These are phyloP conservation scores for Anarhynchus alexandrinus DNA, from an alignment of 2,113 vertebrate species.

Conservation along the genomic window DNA sequence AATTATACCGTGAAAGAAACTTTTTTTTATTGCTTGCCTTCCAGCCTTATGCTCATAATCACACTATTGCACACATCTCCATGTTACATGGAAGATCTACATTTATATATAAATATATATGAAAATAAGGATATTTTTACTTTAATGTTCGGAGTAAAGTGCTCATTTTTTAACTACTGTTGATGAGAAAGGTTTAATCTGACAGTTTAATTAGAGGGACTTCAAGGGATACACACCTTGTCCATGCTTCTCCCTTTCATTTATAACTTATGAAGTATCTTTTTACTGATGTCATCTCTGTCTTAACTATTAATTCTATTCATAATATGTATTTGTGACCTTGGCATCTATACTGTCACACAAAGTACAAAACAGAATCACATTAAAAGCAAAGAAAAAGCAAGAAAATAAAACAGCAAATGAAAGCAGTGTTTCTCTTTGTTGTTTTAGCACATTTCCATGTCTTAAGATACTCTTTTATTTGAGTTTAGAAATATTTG, in stretches of 20 bases:
- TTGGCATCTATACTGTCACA: constrained; percentile 74
- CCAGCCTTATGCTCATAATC: constrained; percentile 22
- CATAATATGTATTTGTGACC: constrained; percentile 72
- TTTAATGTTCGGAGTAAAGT: constrained; percentile 55
- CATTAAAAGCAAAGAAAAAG: constrained; percentile 68
- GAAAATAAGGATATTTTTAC: constrained; percentile 64
- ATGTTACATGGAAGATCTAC: constrained; percentile 51
- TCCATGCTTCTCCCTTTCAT: constrained; percentile 51
- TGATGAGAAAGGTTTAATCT: constrained; percentile 50
- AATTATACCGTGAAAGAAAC: constrained; percentile 21
- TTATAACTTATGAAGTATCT: constrained; percentile 6
- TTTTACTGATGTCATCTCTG: constrained; percentile 38
- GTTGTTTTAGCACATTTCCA: constrained; percentile 63
- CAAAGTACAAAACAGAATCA: constrained; percentile 71
- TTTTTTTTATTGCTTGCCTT: constrained; percentile 65
- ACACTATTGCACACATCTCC: constrained; percentile 40
- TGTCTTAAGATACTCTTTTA: constrained; percentile 69
- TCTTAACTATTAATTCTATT: constrained; percentile 48
- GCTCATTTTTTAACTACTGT: constrained; percentile 52
- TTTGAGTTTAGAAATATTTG: constrained; percentile 76
- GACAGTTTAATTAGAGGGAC: constrained; percentile 33
- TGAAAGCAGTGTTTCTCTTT: constrained; percentile 56
- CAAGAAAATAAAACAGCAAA: constrained; percentile 65
- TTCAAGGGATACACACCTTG: constrained; percentile 57
- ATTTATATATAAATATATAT: constrained; percentile 61